phyloP scores from a whole-genome alignment of 2,888 invertebrate genomes.

The Craniophora ligustri region DNA sequence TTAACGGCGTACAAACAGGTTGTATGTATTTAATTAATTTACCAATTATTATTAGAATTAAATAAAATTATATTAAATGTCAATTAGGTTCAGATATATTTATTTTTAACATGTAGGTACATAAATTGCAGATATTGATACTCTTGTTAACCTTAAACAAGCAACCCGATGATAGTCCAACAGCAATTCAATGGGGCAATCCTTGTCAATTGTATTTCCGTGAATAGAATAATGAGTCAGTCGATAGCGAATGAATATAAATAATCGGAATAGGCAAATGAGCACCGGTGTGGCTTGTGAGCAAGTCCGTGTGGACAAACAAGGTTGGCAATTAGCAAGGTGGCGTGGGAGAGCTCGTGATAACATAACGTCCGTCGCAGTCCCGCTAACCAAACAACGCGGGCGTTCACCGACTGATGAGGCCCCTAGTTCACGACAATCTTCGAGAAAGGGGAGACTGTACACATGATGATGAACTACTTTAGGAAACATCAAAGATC shows the following conservation, averaged over 20 bases:
- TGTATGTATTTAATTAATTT: too few relatives aligned
- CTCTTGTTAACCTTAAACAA: slow-evolving; percentile 1
- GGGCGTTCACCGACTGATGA: slow-evolving; percentile 64
- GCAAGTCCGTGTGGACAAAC: slow-evolving; percentile 57
- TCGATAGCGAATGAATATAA: slow-evolving; percentile 34
- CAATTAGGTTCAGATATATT: too few relatives aligned
- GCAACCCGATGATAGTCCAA: background rate
- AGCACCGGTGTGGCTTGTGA: slow-evolving; percentile 32
- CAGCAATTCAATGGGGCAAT: slow-evolving; percentile 28
- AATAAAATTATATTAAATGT: too few relatives aligned
- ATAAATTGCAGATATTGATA: slow-evolving; percentile 9
- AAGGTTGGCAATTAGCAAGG: slow-evolving; percentile 65
- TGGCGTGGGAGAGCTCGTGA: slow-evolving; percentile 61
- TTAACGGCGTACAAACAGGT: too few relatives aligned
- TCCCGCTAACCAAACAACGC: slow-evolving; percentile 77
- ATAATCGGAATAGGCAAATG: slow-evolving; percentile 38
- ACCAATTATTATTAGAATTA: too few relatives aligned
- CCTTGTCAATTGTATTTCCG: slow-evolving; percentile 31
- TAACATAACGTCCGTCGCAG: slow-evolving; percentile 52
- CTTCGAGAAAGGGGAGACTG: too few relatives aligned
- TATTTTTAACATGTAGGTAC: too few relatives aligned
- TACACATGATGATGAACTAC: too few relatives aligned
- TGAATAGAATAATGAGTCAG: slow-evolving; percentile 34
- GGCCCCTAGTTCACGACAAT: slow-evolving; percentile 16
- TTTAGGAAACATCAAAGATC: too few relatives aligned